Base-by-base conservation (phyloP, 2,888 invertebrate species). In the Stictocephala bisonia region DNA sequence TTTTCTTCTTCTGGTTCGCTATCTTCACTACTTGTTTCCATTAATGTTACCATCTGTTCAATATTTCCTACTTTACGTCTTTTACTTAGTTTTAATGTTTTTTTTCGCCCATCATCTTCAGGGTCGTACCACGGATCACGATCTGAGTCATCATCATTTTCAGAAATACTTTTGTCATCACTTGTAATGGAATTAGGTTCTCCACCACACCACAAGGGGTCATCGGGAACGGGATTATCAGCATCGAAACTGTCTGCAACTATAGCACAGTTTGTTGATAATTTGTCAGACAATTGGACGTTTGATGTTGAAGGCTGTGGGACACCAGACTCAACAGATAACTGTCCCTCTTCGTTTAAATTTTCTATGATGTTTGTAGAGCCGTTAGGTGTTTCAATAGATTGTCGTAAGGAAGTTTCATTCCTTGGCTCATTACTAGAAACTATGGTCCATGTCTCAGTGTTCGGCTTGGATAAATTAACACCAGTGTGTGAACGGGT, bases 61-160 rank as follows among this genome's bases (percentile, higher is more conserved):
- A 41, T 66, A 29, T 56, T 31, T 3, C 15, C n/a, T 56, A 56
- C n/a, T 56, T 56, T 56, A n/a, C 56, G 56, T 31, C 18, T 27
- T 56, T 31, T 29, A 29, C 27, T 15, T 56, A 31, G 1, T 56
- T 27, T 56, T 11, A n/a, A 64, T 20, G 9, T 20, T 41, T 40
- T 20, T 20, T 64, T n/a, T 20, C 22, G 35, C 11, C 24, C 20
- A 41, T 64, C 41, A 20, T 22, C 41, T 64, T 64, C 41, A 24
- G 24, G 40, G 15, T 35, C 40, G 41, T 40, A 64, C 40, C 24
- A 24, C 2, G 64, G 64, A 41, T 64, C 64, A 41, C 11, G n/a
- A 64, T 64, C 41, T 1, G 64, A 40, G 27, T 53, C 53, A 53
- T 53, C 53, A 53, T 6, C 6, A 6, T 4, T 3, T 2, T 60